Base-by-base conservation (phyloP, 2,888 invertebrate species). In the Allolobophora icterica region DNA sequence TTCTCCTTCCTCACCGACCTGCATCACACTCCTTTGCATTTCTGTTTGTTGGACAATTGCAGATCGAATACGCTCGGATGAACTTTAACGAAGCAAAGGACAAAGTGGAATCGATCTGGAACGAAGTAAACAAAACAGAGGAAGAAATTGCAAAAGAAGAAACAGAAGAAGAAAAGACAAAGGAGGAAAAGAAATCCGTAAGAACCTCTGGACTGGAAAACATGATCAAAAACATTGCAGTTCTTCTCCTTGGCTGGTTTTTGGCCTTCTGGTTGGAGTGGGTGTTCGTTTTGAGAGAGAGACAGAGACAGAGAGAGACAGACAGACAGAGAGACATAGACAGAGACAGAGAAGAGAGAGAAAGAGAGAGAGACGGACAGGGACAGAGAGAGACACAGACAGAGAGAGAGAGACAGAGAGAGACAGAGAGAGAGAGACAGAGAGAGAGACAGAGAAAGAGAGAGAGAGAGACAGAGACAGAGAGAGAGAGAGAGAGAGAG, bases 1-100 rank as follows among this genome's bases (percentile, higher is more conserved):
- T 71, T 8, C 30, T n/a, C 71, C 71, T 71, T 13, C 1, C 8
- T 71, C 0, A n/a, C 13, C n/a, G 17, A 8, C 8, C 17, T n/a
- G n/a, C 8, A 3, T 5, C 11, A 30, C 24, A 6, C 24, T 58
- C 1, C 8, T 11, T 11, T 13, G n/a, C 3, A 11, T n/a, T 71
- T 71, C 71, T 71, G 71, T 71, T n/a, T 71, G 30, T 33, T 40
- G 89, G 21, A 6, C 45, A 15, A 42, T 0, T 42, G 38, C 45
- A 89, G 89, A 89, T 89, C 42, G 89, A 89, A 38, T 89, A 45
- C 33, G 89, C 89, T 30, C 89, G 89, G 8, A 45, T 33, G 30
- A 89, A 89, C 45, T 40, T 89, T 5, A 45, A 89, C n/a, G 89
- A 45, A 21, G 45, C n/a, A 8, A 38, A 42, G 30, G 33, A 42